Evolutionary conservation across 1,140 invertebrate genomes (phyloP), one percentile per base, ranked within the genome.

Genomic region (Hydropsyche tenuis): DNA sequence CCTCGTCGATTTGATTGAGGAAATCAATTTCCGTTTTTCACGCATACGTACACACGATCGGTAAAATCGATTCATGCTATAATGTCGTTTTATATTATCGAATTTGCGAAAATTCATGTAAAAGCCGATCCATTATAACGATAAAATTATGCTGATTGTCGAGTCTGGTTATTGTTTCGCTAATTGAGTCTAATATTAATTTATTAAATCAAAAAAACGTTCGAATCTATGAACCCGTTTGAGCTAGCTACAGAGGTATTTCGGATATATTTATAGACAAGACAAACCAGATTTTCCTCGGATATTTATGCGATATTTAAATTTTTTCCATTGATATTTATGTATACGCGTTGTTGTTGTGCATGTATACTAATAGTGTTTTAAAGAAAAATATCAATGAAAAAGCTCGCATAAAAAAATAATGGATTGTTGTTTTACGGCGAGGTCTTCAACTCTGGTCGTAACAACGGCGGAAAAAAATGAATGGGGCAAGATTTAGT

Each of bases 21-120:
- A 77, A 74, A 77, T 74, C 70, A 77, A 77, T 77, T 74, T 77
- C 75, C 75, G 75, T 65, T 63, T 73, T 65, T 76, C 69, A 66
- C 56, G 75, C 56, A 60, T 27, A 60, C 56, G 22, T 20, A 18
- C 48, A 69, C 66, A 74, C 66, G 69, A 62, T 62, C n/a, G 69
- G 20, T 9, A 56, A 1, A 56, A 3, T 16, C 45, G 45, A 12
- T 48, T 48, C 9, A 37, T 37, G 9, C 9, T 3, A 37, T 37
- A 37, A 37, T 37, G 30, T n/a, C n/a, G n/a, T n/a, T n/a, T n/a
- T n/a, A n/a, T n/a, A n/a, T n/a, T n/a, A n/a, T n/a, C n/a, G n/a
- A n/a, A n/a, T n/a, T n/a, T n/a, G n/a, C n/a, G n/a, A n/a, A n/a
- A n/a, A n/a, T n/a, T n/a, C n/a, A n/a, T n/a, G n/a, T n/a, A n/a